A percentile compares a stretch with the other conserved stretches of the same genome.
These are phyloP conservation scores for Semnopithecus entellus DNA, from an alignment of 2,113 vertebrate species.

Conservation along the genomic window DNA sequence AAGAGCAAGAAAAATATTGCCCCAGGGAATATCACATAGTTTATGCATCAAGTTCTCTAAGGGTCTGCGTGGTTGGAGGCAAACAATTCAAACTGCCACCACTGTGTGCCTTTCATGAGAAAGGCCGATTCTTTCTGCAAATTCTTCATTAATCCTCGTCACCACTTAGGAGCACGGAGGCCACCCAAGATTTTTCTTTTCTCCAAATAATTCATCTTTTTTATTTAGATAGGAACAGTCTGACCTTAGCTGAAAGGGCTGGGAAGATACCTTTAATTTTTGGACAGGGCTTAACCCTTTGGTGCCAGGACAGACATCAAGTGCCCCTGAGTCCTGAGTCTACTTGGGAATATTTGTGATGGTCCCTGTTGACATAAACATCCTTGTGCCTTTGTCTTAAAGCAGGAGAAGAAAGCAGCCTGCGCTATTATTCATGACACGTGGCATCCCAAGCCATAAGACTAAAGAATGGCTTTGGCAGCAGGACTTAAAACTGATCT, in stretches of 20 bases:
- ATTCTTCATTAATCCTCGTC: not conserved
- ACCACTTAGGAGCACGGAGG: no score
- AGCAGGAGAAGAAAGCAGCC: not conserved
- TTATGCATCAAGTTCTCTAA: not conserved
- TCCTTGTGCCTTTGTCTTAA: not conserved
- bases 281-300: not conserved
- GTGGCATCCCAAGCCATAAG: not conserved
- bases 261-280: not conserved
- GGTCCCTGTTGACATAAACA: not conserved
- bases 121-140: not conserved
- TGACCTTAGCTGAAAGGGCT: not conserved
- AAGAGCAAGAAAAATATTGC: not conserved
- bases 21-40: not conserved
- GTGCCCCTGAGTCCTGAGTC: not conserved
- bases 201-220: not conserved
- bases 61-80: not conserved
- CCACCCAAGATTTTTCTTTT: not conserved
- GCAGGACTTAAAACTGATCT: conserved; percentile 5
- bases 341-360: not conserved
- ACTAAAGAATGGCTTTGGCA: not conserved
- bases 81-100: not conserved
- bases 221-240: not conserved
- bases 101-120: not conserved
- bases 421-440: not conserved
- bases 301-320: not conserved